Conservation (phyloP, 2,888 invertebrate species). For the Acholoe squamosa region DNA sequence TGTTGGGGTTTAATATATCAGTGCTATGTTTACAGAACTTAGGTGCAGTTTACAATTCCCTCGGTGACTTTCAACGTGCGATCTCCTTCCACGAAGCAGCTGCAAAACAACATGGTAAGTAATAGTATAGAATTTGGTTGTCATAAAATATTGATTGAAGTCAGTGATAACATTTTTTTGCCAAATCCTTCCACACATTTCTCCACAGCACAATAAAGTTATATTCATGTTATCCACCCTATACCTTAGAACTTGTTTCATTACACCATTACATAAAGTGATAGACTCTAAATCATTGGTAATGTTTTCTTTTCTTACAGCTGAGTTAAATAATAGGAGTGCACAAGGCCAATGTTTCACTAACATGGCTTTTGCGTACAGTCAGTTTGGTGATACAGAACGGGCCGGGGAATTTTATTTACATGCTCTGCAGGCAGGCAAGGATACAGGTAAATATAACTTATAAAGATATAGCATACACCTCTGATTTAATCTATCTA, state of each 20-base stretch:
- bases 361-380: slow-evolving; percentile 79
- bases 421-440: slow-evolving; percentile 78
- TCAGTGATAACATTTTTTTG: not conserved
- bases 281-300: no score
- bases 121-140: no score
- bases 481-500: no score
- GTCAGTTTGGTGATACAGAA: slow-evolving; percentile 74
- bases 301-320: slow-evolving; percentile 59
- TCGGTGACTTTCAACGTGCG: slow-evolving; percentile 75
- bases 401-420: slow-evolving; percentile 76
- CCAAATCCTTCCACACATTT: no score
- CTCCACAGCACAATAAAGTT: no score
- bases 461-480: no score
- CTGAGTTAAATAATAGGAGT: slow-evolving; percentile 71
- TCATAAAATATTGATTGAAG: not conserved
- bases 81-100: slow-evolving; percentile 75
- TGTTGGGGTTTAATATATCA: not conserved
- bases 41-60: slow-evolving; percentile 78
- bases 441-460: slow-evolving; percentile 75
- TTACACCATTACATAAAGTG: no score
- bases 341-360: slow-evolving; percentile 80
- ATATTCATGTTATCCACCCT: no score
- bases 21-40: slow-evolving; percentile 74
- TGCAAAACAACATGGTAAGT: slow-evolving; percentile 70
- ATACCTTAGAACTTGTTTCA: no score